These are phyloP conservation scores for Nomada fabriciana DNA, from an alignment of 2,888 invertebrate species.

Conservation along the genomic window DNA sequence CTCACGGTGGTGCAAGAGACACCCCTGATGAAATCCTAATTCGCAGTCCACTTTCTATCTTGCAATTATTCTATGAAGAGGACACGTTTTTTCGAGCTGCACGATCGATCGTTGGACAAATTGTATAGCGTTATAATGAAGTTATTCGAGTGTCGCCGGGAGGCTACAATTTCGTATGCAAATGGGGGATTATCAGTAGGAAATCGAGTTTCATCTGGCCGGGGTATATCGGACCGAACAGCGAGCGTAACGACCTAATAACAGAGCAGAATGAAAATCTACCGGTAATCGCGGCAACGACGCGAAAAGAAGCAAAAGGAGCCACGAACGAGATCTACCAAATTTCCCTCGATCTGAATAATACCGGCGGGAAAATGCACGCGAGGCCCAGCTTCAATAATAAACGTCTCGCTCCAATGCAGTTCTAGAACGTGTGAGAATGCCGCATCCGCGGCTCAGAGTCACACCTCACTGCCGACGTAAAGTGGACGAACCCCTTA, in stretches of 20 bases:
- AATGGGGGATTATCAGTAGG: slow-evolving; percentile 33
- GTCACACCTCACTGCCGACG: slow-evolving; percentile 73
- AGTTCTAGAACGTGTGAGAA: slow-evolving; percentile 73
- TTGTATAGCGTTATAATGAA: slow-evolving; percentile 16
- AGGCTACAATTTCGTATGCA: slow-evolving; percentile 29
- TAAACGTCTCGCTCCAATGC: slow-evolving; percentile 71
- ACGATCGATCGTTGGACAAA: not conserved
- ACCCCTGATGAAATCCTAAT: not conserved
- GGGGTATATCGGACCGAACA: slow-evolving; percentile 1
- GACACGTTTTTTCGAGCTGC: not conserved
- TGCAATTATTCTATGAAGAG: no score
- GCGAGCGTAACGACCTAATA: slow-evolving; percentile 30
- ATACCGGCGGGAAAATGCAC: slow-evolving; percentile 43
- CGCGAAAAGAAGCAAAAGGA: not conserved
- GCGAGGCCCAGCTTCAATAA: slow-evolving; percentile 56
- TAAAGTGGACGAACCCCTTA: slow-evolving; percentile 74
- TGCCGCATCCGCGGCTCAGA: slow-evolving; percentile 65
- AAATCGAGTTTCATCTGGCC: slow-evolving; percentile 32
- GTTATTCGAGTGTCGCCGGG: slow-evolving; percentile 16
- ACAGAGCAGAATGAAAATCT: slow-evolving; percentile 20
- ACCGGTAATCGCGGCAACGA: not conserved
- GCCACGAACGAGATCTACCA: slow-evolving; percentile 5
- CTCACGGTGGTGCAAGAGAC: no score
- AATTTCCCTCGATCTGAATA: slow-evolving; percentile 27
- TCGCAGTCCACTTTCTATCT: not conserved